These are phyloP conservation scores for Erithacus rubecula DNA, from an alignment of 2,797 vertebrate genomes.

Conservation along the genomic window DNA sequence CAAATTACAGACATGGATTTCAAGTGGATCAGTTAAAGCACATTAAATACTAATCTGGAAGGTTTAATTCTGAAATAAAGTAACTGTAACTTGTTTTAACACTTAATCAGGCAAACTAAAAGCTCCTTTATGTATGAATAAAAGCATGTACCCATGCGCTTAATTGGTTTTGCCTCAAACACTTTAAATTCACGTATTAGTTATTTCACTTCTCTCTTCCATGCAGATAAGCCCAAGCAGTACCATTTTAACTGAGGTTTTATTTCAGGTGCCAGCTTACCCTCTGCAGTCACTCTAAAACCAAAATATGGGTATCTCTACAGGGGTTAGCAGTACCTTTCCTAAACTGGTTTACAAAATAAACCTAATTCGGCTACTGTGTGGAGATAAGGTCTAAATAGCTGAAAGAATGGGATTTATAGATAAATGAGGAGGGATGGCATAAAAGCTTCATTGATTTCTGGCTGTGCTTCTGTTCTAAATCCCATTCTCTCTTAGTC, in stretches of 20 bases:
- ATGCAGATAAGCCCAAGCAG: neutral
- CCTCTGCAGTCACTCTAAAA: neutral
- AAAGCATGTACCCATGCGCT: neutral
- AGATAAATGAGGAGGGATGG: constrained; percentile 30
- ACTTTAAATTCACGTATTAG: constrained; percentile 24
- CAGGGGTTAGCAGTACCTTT: neutral
- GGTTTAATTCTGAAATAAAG: constrained; percentile 26
- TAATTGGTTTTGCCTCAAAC: constrained; percentile 16
- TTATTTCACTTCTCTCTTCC: neutral
- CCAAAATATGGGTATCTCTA: neutral
- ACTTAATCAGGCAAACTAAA: constrained; percentile 26
- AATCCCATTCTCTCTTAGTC: constrained; percentile 35
- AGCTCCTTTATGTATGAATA: neutral
- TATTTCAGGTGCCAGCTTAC: constrained; percentile 21
- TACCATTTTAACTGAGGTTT: constrained; percentile 1
- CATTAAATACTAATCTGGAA: neutral
- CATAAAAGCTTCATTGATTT: constrained; percentile 44
- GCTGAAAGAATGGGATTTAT: constrained; percentile 45
- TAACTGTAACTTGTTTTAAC: constrained; percentile 29
- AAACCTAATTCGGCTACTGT: constrained; percentile 33
- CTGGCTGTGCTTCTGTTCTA: constrained; percentile 50
- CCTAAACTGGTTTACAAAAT: constrained; percentile 54
- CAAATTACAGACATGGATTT: constrained; percentile 30
- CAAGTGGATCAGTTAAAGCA: constrained; percentile 23
- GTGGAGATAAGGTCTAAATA: constrained; percentile 18